A percentile compares a stretch with the other conserved stretches of the same genome.
Conservation (phyloP, 2,888 invertebrate genomes). For the Drosophila conformis region DNA sequence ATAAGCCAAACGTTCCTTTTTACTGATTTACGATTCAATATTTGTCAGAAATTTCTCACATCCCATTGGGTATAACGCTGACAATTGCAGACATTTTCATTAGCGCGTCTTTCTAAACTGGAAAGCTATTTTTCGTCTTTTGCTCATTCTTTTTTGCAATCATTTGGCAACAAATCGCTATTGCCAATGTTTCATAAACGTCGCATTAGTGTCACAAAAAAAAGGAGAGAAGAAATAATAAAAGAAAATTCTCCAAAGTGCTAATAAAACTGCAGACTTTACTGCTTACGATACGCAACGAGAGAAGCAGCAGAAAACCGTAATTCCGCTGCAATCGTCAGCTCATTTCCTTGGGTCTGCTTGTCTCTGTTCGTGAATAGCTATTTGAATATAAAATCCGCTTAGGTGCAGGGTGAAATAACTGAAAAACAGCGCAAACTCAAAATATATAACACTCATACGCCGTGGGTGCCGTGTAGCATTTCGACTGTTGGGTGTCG, state of each 20-base stretch:
- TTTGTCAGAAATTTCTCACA: conserved; percentile 52
- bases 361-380: conserved; percentile 28
- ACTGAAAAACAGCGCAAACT: conserved; percentile 23
- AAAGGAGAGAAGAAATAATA: conserved; percentile 28
- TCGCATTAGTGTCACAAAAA: conserved; percentile 74
- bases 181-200: conserved; percentile 73
- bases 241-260: conserved; percentile 41
- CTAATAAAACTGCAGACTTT: conserved; percentile 75
- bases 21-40: conserved; percentile 66
- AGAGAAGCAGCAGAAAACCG: conserved; percentile 33
- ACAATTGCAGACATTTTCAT: conserved; percentile 60
- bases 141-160: conserved; percentile 20
- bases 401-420: conserved; percentile 57
- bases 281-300: conserved; percentile 46
- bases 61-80: conserved; percentile 40
- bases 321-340: conserved; percentile 70
- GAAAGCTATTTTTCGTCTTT: conserved; percentile 16
- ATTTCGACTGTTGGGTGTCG: neutral
- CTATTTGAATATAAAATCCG: conserved; percentile 73
- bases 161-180: conserved; percentile 42
- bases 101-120: conserved; percentile 41
- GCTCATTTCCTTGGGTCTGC: conserved; percentile 37
- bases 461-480: conserved; percentile 15
- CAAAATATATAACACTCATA: conserved; percentile 39
- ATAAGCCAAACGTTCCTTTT: conserved; percentile 9